Base-by-base conservation (phyloP, 2,888 invertebrate genomes). In the Pterobdella sp. region DNA sequence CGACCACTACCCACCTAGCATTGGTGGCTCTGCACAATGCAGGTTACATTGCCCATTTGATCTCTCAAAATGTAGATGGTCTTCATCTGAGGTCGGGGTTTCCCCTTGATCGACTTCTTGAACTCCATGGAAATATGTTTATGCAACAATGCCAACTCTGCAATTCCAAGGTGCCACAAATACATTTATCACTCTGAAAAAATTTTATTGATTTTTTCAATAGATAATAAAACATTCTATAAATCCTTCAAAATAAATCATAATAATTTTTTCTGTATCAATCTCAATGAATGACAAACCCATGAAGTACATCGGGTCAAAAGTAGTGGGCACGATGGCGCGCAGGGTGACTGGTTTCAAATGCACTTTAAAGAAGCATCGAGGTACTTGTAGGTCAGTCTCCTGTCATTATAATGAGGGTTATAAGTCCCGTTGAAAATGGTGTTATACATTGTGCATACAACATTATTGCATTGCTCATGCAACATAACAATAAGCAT, bases 41-140 rank as follows among this genome's bases (percentile, higher is more conserved):
- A 76, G 85, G 86, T 79, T 79, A 79, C 68, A 86, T 94, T 0
- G 90, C 93, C 77, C 94, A 90, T 81, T 87, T 98, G 42, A 88
- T 98, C 32, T 94, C 94, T 80, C 97, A 99, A 85, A 98, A 98
- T 84, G 95, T 99, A 78, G 98, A 99, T 86, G 97, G 97, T 0
- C 86, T 99, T 68, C 97, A 98, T 85, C 85, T 96, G 72, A 88
- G 91, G 79, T 94, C 94, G 7, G 96, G 96, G 1, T 85, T 97
- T 75, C 86, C 88, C 0, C 87, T 94, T 75, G 88, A 89, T 79
- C 86, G 89, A 81, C 84, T 98, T 75, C 89, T 95, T 14, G 97
- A 98, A 84, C 86, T 98, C 67, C 98, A 98, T 86, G 98, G 98
- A 0, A 96, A 98, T 84, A 95, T 98, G 91, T 98, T 94, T 85